Evolutionary conservation across 2,797 vertebrate genomes (phyloP), one percentile per base, ranked within the genome.

Genomic region (Tauraco hartlaubi): DNA sequence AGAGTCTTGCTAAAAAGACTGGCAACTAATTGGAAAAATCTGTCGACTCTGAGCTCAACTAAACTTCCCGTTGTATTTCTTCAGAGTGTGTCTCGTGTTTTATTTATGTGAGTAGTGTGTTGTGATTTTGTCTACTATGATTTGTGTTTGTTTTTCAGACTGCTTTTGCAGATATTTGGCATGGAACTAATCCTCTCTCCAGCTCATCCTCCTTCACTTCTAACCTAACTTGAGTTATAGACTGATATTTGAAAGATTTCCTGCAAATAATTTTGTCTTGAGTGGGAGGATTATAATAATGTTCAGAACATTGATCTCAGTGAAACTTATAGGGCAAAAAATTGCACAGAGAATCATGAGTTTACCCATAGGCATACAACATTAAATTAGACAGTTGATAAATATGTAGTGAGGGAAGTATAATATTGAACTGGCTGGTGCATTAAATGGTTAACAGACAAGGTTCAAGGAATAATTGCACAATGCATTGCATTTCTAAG

Each of bases 61-160:
- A 59, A 76, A 84, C 44, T 91, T 88, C 31, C 77, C 79, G 69
- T 33, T 92, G 82, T 90, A 88, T 90, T 91, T 94, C 74, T 92
- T 83, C 23, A 58, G 77, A 92, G 54, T 10, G 4, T 56, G 37
- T 49, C 62, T 94, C 21, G 41, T 90, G n/a, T 89, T 94, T 97
- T 96, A 97, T 96, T 97, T 97, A 92, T 88, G 75, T 74, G n/a
- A 63, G n/a, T 26, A 95, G 62, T 37, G 25, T 85, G 44, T 84
- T 93, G 48, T 56, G 72, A 78, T 91, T 94, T 94, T 95, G 48
- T 71, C 82, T 81, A 1, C 74, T 83, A 67, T 85, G 85, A 94
- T 95, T 94, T 96, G 88, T 94, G 87, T 83, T 94, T 85, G 81
- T 64, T 96, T 97, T 96, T 91, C 62, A 94, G 59, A 56, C 72